Evolutionary conservation across 1,140 invertebrate species (phyloP), one percentile per base, ranked within the genome.

Genomic region (Magallana ariakensis): DNA sequence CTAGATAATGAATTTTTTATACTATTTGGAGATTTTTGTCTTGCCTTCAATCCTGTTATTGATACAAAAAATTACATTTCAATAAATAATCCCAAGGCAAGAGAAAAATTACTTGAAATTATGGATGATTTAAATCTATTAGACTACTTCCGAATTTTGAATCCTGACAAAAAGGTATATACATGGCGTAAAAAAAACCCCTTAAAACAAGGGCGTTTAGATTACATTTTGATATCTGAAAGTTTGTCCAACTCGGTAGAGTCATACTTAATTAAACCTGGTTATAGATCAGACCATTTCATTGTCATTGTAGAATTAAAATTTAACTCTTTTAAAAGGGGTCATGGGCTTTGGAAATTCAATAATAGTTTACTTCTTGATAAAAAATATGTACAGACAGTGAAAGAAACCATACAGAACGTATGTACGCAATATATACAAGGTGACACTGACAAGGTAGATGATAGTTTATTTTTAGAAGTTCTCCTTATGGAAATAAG

Each of bases 1-100:
- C n/a, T n/a, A n/a, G 83, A 54, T 33, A 89, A 81, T 87, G 82
- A 83, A 11, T 16, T 53, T 55, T 22, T 54, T 46, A 83, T 88
- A 56, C 83, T 88, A 54, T 33, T n/a, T 80, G 83, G 85, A 15
- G 88, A 89, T 80, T 89, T 85, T 83, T 87, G 87, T 60, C 54
- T 89, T 19, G 88, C 85, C 3, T 13, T 87, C 5, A 26, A 88
- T 58, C 82, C 81, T 19, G 13, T 54, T 16, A 62, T 58, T 6
- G 85, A 86, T 62, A 58, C 22, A 19, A 53, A 8, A 33, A 87
- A 57, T 33, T 88, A 90, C 54, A 56, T 55, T 83, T 4, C 16
- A 13, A 19, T 87, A 84, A 87, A 88, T 54, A 84, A 88, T 54
- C 84, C 87, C 85, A 85, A 85, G 75, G 54, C 84, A 19, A 83